Conservation (phyloP, 2,113 vertebrate genomes). For the Varanus komodoensis region DNA sequence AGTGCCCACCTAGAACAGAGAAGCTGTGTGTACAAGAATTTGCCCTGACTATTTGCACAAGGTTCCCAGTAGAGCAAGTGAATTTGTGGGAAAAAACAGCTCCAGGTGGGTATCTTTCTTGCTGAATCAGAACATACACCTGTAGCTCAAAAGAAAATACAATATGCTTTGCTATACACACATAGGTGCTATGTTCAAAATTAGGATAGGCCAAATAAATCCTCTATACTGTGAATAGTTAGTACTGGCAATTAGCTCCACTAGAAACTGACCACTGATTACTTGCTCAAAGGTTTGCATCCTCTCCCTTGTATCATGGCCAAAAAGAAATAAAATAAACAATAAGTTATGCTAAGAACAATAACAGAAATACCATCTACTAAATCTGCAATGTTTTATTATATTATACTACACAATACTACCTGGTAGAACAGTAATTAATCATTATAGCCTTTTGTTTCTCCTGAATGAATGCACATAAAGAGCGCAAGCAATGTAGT, state of each 20-base stretch:
- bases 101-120: background rate
- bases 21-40: background rate
- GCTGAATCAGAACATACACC: background rate
- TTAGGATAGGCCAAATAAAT: constrained; percentile 7
- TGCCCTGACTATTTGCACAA: background rate
- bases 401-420: background rate
- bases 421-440: background rate
- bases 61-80: background rate
- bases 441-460: background rate
- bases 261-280: background rate
- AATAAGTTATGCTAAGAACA: background rate
- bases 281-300: background rate
- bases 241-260: background rate
- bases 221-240: background rate
- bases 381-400: background rate
- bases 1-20: background rate
- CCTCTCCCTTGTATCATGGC: background rate
- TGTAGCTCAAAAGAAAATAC: constrained; percentile 28
- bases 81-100: background rate
- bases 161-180: background rate
- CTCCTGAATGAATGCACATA: background rate
- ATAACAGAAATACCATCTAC: background rate
- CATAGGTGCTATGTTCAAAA: constrained; percentile 30
- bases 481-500: background rate
- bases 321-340: background rate